phyloP scores from a whole-genome alignment of 2,113 vertebrate genomes.

The Chlorocebus sabaeus region DNA sequence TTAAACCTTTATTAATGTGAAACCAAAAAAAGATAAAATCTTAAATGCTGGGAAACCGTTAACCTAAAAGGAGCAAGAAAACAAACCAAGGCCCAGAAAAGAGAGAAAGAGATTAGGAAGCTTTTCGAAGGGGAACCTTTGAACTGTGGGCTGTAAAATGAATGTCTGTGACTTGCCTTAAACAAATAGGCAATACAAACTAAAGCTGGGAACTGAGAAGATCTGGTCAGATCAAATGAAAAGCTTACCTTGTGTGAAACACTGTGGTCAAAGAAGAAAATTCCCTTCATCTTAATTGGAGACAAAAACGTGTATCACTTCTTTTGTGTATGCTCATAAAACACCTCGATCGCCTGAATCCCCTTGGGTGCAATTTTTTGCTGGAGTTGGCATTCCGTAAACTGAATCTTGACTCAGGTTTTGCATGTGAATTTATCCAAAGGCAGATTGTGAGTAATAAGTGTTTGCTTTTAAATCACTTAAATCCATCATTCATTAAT shows the following conservation, averaged over 20 bases:
- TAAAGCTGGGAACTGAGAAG: not conserved
- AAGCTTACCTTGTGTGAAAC: not conserved
- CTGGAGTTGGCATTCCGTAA: not conserved
- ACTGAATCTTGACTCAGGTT: not conserved
- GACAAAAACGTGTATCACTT: not conserved
- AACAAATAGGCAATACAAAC: not conserved
- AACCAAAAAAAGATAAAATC: slow-evolving; percentile 26
- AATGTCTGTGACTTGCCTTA: not conserved
- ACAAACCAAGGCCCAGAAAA: not conserved
- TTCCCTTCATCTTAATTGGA: not conserved
- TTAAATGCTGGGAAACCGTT: slow-evolving; percentile 25
- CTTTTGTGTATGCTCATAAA: not conserved
- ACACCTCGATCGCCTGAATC: not conserved
- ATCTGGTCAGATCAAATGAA: not conserved
- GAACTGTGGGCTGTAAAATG: not conserved
- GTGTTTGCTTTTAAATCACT: slow-evolving; percentile 33
- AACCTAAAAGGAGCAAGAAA: not conserved
- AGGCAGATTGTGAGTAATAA: not conserved
- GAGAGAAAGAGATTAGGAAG: not conserved
- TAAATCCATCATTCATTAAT: not conserved
- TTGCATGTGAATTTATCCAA: not conserved
- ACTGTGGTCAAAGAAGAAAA: not conserved
- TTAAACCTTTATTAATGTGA: slow-evolving; percentile 29
- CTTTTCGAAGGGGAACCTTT: not conserved
- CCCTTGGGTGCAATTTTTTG: not conserved